Base-by-base conservation (phyloP, 1,140 invertebrate genomes). In the Drosophila mayri region DNA sequence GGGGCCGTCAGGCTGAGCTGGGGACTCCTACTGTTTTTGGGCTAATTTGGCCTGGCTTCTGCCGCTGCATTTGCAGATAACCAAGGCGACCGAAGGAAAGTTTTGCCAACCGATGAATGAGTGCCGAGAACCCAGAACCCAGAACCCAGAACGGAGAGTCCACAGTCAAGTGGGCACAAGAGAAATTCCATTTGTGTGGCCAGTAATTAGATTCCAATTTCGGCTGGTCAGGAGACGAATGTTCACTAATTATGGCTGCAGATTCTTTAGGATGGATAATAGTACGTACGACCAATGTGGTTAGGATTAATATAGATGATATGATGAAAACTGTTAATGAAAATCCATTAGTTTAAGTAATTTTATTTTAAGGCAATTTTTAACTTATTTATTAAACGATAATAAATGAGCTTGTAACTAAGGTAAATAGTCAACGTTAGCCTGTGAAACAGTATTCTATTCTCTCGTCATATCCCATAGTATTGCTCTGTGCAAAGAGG, bases 151-250 rank as follows among this genome's bases (percentile, higher is more conserved):
- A 37, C 18, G 18, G 20, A 37, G 50, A 22, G 32, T 25, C 52
- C 35, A 22, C 3, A 50, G 20, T 44, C 47, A 25, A 61, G 30
- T 41, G 52, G 55, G 38, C 54, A 64, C 30, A 28, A 40, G 30
- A 47, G 37, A 46, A 63, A 80, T 76, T 80, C 50, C 80, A 73
- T 80, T 84, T 59, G 80, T 84, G 72, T 68, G 68, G 73, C 58
- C 64, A 65, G 76, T 88, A 88, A 90, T 90, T 88, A 90, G 85
- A 80, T 90, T 88, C 54, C 59, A 64, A 79, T 81, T 81, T 82
- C 44, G 43, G 49, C 46, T 37, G 61, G 37, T 58, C 54, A 38
- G 32, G 22, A 41, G 16, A 35, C 28, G 28, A 20, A 22, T 25
- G 22, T 54, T 43, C 67, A 50, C 66, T 71, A 71, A 49, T 70